Evolutionary conservation across 2,113 vertebrate genomes (phyloP).

Genomic region (Pseudorasbora parva): DNA sequence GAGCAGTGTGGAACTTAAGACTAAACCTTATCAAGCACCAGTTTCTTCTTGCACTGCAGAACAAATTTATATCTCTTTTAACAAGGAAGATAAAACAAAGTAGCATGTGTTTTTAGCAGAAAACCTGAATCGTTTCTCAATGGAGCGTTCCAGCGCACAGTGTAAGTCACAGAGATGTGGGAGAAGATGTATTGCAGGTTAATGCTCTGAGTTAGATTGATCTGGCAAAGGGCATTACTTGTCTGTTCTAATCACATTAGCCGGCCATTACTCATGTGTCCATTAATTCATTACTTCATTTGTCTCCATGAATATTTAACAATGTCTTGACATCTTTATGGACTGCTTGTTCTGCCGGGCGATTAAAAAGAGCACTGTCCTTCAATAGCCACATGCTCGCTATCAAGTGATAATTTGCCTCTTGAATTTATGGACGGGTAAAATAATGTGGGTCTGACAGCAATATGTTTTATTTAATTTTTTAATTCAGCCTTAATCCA

Average conservation of each 20-base stretch:
- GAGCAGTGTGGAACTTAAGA: not conserved
- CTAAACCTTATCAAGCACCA: not conserved
- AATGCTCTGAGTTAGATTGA: constrained; percentile 56
- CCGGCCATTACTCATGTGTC: constrained; percentile 81
- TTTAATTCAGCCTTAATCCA: no score
- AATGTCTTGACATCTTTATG: constrained; percentile 85
- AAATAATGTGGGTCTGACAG: constrained; percentile 59
- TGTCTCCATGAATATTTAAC: constrained; percentile 85
- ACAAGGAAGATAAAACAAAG: not conserved
- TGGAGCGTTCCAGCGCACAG: constrained; percentile 12
- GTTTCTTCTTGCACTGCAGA: not conserved
- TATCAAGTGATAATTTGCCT: constrained; percentile 72
- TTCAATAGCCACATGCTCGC: constrained; percentile 79
- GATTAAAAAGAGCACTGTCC: constrained; percentile 78
- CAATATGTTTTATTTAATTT: constrained; percentile 56
- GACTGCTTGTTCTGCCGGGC: constrained; percentile 80
- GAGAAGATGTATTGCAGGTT: constrained; percentile 55
- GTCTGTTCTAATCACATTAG: constrained; percentile 92
- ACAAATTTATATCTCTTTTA: not conserved
- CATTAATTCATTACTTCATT: constrained; percentile 82
- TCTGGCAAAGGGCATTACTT: constrained; percentile 77
- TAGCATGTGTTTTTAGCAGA: not conserved
- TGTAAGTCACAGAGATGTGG: constrained; percentile 34
- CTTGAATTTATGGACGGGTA: constrained; percentile 74
- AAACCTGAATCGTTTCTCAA: not conserved